A percentile compares a stretch with the other conserved stretches of the same genome.
Evolutionary conservation across 1,140 invertebrate genomes (phyloP).

Genomic region (Panagrolaimus sp.): DNA sequence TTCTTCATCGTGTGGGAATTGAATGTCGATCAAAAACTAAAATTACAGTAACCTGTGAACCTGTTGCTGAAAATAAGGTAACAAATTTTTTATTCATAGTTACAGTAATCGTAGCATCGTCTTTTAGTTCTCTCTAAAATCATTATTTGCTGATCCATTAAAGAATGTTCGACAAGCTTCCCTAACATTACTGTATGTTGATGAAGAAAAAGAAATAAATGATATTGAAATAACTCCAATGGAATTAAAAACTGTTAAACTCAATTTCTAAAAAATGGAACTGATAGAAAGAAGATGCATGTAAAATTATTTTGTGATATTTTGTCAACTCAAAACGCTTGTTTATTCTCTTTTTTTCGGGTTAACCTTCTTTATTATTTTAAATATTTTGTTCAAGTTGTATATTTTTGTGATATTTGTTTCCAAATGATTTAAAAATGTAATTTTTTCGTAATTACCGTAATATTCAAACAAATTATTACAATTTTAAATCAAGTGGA

Average conservation of each 20-base stretch:
- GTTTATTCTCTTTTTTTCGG: background rate
- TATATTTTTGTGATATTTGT: too few relatives aligned
- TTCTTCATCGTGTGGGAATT: conserved; percentile 42
- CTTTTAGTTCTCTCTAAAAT: conserved; percentile 11
- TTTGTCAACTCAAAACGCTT: too few relatives aligned
- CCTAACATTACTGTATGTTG: conserved; percentile 25
- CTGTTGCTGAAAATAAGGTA: conserved; percentile 13
- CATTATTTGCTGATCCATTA: conserved; percentile 16
- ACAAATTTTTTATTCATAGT: background rate
- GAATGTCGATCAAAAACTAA: conserved; percentile 32
- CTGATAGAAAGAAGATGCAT: too few relatives aligned
- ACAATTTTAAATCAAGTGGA: too few relatives aligned
- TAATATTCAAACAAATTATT: too few relatives aligned
- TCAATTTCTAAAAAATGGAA: conserved; percentile 17
- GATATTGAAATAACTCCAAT: conserved; percentile 19
- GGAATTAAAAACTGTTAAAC: conserved; percentile 27
- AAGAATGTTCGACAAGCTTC: conserved; percentile 20
- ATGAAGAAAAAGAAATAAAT: conserved; percentile 13
- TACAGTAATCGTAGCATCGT: background rate
- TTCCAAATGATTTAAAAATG: too few relatives aligned
- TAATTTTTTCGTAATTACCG: too few relatives aligned
- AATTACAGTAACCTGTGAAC: background rate
- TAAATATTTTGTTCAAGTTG: too few relatives aligned
- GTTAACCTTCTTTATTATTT: too few relatives aligned
- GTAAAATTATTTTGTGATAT: too few relatives aligned